Evolutionary conservation across 2,797 vertebrate species (phyloP).

Genomic region (Typhlichthys eigenmanni): DNA sequence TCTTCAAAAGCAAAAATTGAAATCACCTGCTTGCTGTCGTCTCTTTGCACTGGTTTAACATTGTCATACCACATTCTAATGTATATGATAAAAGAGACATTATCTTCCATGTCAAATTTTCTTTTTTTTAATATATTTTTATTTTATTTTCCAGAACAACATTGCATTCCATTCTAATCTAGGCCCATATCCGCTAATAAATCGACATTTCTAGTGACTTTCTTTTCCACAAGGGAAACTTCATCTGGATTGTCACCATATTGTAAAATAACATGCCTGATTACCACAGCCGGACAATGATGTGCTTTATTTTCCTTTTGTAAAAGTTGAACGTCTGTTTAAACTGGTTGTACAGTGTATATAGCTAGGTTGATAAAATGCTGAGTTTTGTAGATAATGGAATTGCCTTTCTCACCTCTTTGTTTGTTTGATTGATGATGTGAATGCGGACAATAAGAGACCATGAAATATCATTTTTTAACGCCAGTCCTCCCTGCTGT

Average conservation of each 20-base stretch:
- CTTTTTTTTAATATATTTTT: too few relatives aligned
- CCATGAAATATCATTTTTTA: conserved; percentile 37
- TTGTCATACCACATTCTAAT: neutral
- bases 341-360: conserved; percentile 89
- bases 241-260: conserved; percentile 64
- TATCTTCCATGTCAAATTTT: neutral
- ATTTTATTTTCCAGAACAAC: neutral
- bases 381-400: conserved; percentile 73
- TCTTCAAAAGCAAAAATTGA: neutral
- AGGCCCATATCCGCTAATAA: neutral
- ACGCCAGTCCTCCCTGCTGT: conserved; percentile 31
- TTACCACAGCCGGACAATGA: conserved; percentile 65
- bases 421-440: conserved; percentile 39
- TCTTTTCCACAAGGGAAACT: conserved; percentile 56
- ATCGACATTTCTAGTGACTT: conserved; percentile 9
- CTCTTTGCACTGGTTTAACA: conserved; percentile 17
- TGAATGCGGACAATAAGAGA: conserved; percentile 47
- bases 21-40: neutral
- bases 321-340: conserved; percentile 89
- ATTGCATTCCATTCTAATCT: conserved; percentile 4
- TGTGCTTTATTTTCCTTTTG: conserved; percentile 53
- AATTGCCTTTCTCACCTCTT: conserved; percentile 67
- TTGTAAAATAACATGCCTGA: conserved; percentile 80
- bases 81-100: neutral
- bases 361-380: conserved; percentile 85